These are phyloP conservation scores for Plebejus melissa DNA, from an alignment of 2,888 invertebrate genomes.

Conservation along the genomic window DNA sequence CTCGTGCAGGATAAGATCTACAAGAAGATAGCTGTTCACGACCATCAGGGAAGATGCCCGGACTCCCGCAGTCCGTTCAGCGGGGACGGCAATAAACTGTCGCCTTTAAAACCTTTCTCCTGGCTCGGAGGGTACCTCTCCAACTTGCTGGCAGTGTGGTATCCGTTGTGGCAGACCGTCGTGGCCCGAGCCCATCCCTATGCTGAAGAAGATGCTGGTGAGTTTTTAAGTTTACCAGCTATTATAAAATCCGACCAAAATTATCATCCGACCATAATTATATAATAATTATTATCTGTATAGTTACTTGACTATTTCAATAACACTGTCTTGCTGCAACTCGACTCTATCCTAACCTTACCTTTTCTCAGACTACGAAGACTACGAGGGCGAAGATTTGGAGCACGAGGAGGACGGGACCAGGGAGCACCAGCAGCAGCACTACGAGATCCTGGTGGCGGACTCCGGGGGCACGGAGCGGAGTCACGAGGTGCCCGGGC, in stretches of 20 bases:
- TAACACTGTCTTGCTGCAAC: too few relatives aligned
- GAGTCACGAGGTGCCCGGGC: conserved; percentile 55
- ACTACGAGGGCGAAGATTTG: conserved; percentile 64
- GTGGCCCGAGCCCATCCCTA: conserved; percentile 58
- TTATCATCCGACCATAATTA: too few relatives aligned
- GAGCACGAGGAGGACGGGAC: conserved; percentile 60
- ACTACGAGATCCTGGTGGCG: conserved; percentile 68
- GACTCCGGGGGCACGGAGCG: conserved; percentile 61
- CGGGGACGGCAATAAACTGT: conserved; percentile 62
- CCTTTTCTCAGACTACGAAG: conserved; percentile 57
- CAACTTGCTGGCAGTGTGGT: conserved; percentile 70
- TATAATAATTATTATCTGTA: too few relatives aligned
- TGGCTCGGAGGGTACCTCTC: conserved; percentile 77
- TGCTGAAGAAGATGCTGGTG: conserved; percentile 76
- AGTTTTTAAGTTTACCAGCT: conserved; percentile 32
- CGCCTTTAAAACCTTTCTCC: conserved; percentile 74
- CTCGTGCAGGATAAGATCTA: conserved; percentile 94
- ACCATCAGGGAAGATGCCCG: conserved; percentile 93
- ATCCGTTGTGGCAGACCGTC: conserved; percentile 68
- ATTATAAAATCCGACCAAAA: neutral
- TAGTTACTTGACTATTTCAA: too few relatives aligned
- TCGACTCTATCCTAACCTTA: neutral
- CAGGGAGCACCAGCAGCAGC: conserved; percentile 45
- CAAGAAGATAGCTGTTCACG: conserved; percentile 91
- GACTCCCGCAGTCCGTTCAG: conserved; percentile 83